A percentile compares a stretch with the other conserved stretches of the same genome.
These are phyloP conservation scores for Drosophila stalkeri DNA, from an alignment of 2,888 invertebrate species.

Conservation along the genomic window DNA sequence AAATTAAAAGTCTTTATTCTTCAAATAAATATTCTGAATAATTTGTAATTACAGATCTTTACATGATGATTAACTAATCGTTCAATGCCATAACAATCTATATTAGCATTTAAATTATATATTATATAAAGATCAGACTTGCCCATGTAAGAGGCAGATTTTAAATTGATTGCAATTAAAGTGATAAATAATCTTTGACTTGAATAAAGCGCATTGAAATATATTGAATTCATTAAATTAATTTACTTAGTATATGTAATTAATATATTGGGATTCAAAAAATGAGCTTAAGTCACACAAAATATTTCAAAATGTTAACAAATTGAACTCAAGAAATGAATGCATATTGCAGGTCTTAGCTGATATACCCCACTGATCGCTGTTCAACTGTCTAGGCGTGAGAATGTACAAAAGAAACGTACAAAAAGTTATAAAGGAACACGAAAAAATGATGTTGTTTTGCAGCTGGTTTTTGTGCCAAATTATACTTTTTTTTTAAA, in stretches of 20 bases:
- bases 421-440: conserved; percentile 4
- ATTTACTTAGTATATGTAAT: no score
- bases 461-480: conserved; percentile 34
- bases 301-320: not conserved
- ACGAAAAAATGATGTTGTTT: conserved; percentile 19
- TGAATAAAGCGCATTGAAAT: not conserved
- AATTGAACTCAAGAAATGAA: no score
- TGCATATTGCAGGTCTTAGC: not conserved
- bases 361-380: conserved; percentile 10
- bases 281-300: no score
- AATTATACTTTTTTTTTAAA: conserved; percentile 18
- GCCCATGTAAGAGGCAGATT: conserved; percentile 2
- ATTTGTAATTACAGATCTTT: not conserved
- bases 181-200: not conserved
- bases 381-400: conserved; percentile 30
- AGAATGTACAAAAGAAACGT: conserved; percentile 25
- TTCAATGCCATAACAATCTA: not conserved
- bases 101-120: conserved; percentile 2
- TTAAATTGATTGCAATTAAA: conserved; percentile 3
- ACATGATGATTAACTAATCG: not conserved
- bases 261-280: no score
- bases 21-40: not conserved
- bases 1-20: no score
- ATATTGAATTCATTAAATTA: not conserved
- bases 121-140: not conserved